These are phyloP conservation scores for Todus mexicanus DNA, from an alignment of 2,797 vertebrate species.

Conservation along the genomic window DNA sequence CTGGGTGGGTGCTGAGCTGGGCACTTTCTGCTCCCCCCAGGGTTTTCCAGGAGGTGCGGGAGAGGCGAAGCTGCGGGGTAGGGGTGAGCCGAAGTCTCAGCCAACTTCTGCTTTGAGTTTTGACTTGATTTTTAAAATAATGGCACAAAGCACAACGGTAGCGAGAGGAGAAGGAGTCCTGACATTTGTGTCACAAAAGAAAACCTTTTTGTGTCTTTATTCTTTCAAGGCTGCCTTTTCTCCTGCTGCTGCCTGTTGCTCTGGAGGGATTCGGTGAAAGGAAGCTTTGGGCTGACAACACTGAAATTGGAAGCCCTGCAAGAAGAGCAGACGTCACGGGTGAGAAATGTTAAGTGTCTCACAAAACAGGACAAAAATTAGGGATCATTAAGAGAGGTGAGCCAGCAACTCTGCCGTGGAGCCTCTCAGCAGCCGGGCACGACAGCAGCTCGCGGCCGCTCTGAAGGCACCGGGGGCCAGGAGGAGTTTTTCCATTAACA, in stretches of 20 bases:
- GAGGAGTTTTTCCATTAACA: neutral
- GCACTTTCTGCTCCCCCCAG: neutral
- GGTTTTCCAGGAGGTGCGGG: accelerated
- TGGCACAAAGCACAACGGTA: neutral
- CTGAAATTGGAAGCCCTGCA: neutral
- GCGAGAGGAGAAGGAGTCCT: neutral
- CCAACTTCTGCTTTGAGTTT: neutral
- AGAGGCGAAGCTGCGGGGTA: neutral
- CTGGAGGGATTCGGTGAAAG: neutral
- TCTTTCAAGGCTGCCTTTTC: neutral
- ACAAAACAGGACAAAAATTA: neutral
- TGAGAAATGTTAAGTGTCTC: neutral
- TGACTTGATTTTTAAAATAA: neutral
- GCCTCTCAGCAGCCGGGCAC: neutral
- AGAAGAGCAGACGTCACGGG: neutral
- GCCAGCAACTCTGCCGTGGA: neutral
- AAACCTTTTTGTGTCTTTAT: neutral
- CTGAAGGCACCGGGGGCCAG: neutral
- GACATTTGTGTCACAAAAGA: neutral
- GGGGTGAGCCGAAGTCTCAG: neutral
- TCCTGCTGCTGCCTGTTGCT: neutral
- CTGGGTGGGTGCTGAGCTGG: accelerated
- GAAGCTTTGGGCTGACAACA: neutral
- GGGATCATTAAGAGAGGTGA: neutral
- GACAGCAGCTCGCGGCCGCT: neutral